phyloP scores from a whole-genome alignment of 2,113 vertebrate genomes.

The Oceanodroma tethys region DNA sequence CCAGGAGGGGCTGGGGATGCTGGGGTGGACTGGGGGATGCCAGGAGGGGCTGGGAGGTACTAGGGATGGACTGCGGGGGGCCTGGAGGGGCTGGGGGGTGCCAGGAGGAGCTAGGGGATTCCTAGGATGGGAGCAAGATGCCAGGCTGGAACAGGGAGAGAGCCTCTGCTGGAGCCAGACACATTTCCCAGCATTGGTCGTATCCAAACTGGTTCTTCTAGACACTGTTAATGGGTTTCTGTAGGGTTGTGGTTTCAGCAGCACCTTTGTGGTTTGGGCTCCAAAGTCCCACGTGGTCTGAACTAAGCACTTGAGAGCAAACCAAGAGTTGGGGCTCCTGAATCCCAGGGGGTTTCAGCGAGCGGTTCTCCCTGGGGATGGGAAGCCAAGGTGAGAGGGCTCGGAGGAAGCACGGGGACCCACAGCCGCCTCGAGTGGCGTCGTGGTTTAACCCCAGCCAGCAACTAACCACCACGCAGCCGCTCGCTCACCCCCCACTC shows the following conservation, averaged over 20 bases:
- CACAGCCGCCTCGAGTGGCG: rapidly evolving
- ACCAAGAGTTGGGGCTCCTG: not conserved
- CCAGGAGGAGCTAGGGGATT: not conserved
- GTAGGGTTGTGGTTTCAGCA: rapidly evolving
- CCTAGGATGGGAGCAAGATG: not conserved
- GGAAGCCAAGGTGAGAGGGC: not conserved
- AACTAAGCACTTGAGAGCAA: not conserved
- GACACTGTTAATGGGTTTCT: not conserved
- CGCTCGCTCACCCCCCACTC: too few relatives aligned
- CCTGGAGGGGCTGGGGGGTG: not conserved
- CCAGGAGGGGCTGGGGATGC: not conserved
- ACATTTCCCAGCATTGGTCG: rapidly evolving
- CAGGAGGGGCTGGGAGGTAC: not conserved
- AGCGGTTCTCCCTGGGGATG: not conserved
- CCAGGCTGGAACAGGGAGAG: not conserved
- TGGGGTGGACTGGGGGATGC: not conserved
- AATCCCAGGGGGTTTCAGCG: rapidly evolving
- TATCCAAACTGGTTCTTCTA: not conserved
- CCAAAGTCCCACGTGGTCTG: not conserved
- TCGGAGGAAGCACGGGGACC: not conserved
- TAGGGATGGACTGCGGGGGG: not conserved
- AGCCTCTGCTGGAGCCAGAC: not conserved
- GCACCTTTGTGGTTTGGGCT: not conserved
- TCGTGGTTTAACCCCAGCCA: too few relatives aligned
- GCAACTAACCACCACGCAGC: too few relatives aligned